Evolutionary conservation across 1,140 invertebrate genomes (phyloP).

Genomic region (Drosophila guanche): DNA sequence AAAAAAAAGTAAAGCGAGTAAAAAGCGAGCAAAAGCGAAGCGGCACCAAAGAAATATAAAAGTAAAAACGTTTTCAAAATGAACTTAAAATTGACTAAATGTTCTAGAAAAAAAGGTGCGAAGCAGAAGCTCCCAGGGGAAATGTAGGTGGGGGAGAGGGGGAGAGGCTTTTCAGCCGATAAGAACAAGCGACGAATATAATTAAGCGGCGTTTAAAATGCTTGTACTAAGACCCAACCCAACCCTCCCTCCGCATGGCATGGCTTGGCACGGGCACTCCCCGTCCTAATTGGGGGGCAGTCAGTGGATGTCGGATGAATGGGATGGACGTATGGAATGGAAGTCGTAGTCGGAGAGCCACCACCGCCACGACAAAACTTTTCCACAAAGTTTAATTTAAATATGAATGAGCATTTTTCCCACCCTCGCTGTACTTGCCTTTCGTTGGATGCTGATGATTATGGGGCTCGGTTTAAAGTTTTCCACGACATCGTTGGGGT

Average conservation of each 20-base stretch:
- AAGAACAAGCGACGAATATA: conserved; percentile 56
- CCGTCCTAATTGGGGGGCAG: conserved; percentile 19
- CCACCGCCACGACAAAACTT: conserved; percentile 50
- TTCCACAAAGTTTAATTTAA: conserved; percentile 78
- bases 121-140: conserved; percentile 43
- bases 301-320: conserved; percentile 10
- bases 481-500: too few species aligned
- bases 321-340: conserved; percentile 5
- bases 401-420: conserved; percentile 67
- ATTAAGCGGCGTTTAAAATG: conserved; percentile 80
- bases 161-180: background rate
- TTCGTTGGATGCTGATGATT: too few species aligned
- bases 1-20: conserved; percentile 5
- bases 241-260: background rate
- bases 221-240: conserved; percentile 49
- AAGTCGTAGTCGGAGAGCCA: conserved; percentile 12
- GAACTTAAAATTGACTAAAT: conserved; percentile 82
- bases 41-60: conserved; percentile 1
- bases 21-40: conserved; percentile 22
- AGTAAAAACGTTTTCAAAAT: conserved; percentile 66
- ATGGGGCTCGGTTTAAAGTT: too few species aligned
- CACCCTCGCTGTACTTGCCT: background rate
- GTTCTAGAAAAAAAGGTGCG: conserved; percentile 70
- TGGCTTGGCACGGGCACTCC: conserved; percentile 4
- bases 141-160: conserved; percentile 8